Conservation (phyloP, 2,888 invertebrate genomes). For the Rutpela maculata region DNA sequence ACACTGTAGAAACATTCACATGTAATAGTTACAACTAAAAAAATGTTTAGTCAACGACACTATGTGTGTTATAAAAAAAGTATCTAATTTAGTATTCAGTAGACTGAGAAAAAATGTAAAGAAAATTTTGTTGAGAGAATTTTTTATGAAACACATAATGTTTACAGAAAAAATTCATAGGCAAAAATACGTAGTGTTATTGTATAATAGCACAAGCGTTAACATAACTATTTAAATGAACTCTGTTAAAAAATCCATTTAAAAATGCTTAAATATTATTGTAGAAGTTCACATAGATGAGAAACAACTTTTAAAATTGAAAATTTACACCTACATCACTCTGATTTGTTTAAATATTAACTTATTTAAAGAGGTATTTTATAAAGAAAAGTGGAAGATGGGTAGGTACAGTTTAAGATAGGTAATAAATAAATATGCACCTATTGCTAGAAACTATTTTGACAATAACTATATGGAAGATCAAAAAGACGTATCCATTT, state of each 20-base stretch:
- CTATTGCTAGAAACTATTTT: slow-evolving; percentile 19
- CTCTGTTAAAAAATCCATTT: slow-evolving; percentile 59
- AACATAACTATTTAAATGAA: slow-evolving; percentile 57
- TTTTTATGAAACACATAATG: slow-evolving; percentile 26
- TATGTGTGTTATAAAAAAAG: slow-evolving; percentile 32
- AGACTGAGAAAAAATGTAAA: slow-evolving; percentile 15
- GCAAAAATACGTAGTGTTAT: slow-evolving; percentile 50
- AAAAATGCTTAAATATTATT: slow-evolving; percentile 62
- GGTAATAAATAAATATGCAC: not conserved
- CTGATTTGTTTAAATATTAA: slow-evolving; percentile 1
- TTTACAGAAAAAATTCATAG: slow-evolving; percentile 8
- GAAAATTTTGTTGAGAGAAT: not conserved
- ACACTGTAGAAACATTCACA: slow-evolving; percentile 60
- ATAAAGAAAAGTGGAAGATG: slow-evolving; percentile 28
- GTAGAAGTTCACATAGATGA: slow-evolving; percentile 57
- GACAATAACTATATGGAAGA: slow-evolving; percentile 32
- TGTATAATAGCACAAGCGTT: slow-evolving; percentile 56
- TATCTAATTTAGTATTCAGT: not conserved
- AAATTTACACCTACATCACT: slow-evolving; percentile 51
- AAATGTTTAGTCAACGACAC: slow-evolving; percentile 49
- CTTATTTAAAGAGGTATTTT: slow-evolving; percentile 8
- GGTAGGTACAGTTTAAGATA: not conserved
- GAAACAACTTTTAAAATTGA: slow-evolving; percentile 54
- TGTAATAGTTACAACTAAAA: slow-evolving; percentile 49
- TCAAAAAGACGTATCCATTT: slow-evolving; percentile 10